Evolutionary conservation across 2,113 vertebrate genomes (phyloP).

Genomic region (Thomomys bottae): DNA sequence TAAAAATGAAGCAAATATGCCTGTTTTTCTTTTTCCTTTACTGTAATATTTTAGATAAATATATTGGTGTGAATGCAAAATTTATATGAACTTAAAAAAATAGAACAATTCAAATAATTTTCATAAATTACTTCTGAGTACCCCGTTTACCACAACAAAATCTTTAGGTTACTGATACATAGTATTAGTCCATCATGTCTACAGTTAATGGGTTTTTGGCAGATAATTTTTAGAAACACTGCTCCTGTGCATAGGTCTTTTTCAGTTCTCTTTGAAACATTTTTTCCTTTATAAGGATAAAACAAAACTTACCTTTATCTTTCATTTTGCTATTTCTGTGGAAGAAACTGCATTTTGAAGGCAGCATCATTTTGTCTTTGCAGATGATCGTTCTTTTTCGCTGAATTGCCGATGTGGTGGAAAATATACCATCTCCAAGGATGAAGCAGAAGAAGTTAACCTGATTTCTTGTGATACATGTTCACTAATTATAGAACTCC

Average conservation of each 20-base stretch:
- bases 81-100: conserved; percentile 9
- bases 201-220: neutral
- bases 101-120: conserved; percentile 8
- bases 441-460: conserved; percentile 68
- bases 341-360: neutral
- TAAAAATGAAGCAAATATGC: neutral
- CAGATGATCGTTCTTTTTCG: conserved; percentile 84
- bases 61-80: neutral
- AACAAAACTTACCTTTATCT: neutral
- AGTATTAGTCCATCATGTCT: neutral
- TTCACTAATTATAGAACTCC: conserved; percentile 87
- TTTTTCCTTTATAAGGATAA: neutral
- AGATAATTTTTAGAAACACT: neutral
- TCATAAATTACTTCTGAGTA: neutral
- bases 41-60: neutral
- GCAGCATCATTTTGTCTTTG: conserved; percentile 61
- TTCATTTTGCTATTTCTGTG: neutral
- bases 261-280: conserved; percentile 20
- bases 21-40: conserved; percentile 8
- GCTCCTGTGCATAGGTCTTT: neutral
- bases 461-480: conserved; percentile 87
- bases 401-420: conserved; percentile 88
- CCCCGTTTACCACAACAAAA: neutral
- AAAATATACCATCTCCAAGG: conserved; percentile 80
- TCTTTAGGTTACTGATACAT: neutral